Conservation (phyloP, 2,797 vertebrate species). For the Pseudocheirus occidentalis region DNA sequence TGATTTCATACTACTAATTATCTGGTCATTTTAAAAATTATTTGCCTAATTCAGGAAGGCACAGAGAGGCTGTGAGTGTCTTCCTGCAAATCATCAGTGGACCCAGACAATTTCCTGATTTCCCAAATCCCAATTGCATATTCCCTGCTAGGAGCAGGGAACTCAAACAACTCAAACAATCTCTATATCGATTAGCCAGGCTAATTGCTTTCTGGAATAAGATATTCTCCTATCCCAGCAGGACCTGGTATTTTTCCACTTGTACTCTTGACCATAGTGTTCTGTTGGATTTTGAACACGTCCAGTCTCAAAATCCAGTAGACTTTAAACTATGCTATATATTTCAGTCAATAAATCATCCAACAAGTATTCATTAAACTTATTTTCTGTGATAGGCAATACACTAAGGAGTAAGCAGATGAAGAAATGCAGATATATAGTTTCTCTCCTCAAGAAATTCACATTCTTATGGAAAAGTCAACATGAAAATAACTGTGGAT, state of each 20-base stretch:
- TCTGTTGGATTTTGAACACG: background rate
- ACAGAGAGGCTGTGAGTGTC: background rate
- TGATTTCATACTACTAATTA: background rate
- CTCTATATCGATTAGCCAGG: rapidly evolving
- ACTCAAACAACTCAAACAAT: background rate
- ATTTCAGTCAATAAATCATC: background rate
- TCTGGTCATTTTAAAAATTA: background rate
- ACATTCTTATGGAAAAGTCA: background rate
- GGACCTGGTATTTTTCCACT: background rate
- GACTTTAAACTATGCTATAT: background rate
- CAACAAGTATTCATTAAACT: background rate
- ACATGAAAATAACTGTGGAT: background rate
- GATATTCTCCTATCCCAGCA: background rate
- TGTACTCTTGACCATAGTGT: background rate
- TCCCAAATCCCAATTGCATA: background rate
- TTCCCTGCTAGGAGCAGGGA: background rate
- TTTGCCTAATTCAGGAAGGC: background rate
- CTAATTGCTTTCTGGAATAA: background rate
- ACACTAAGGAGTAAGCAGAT: background rate
- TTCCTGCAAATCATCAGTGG: background rate
- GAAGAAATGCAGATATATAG: too few species aligned
- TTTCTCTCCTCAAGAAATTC: background rate
- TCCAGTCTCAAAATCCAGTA: background rate
- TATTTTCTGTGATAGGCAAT: background rate
- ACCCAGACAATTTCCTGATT: background rate